Evolutionary conservation across 1,140 invertebrate genomes (phyloP).

Genomic region (Lysiphlebus fabarum): DNA sequence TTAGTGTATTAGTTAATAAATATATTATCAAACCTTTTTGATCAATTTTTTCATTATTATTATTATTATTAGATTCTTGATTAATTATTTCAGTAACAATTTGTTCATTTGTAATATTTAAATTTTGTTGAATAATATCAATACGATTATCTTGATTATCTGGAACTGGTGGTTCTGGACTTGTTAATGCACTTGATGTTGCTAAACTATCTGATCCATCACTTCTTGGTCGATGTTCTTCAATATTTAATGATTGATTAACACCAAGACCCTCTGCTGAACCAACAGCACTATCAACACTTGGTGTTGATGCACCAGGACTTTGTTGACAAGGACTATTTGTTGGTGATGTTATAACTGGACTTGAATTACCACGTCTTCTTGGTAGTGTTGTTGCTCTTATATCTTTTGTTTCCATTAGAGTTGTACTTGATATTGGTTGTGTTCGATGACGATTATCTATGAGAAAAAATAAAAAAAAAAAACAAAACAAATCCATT

Average conservation of each 20-base stretch:
- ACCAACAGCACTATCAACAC: conserved; percentile 61
- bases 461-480: conserved; percentile 6
- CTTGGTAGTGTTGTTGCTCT: conserved; percentile 45
- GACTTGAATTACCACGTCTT: conserved; percentile 36
- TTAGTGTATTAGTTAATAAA: neutral
- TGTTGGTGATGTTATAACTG: conserved; percentile 34
- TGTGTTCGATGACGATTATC: conserved; percentile 38
- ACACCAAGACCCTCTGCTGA: conserved; percentile 58
- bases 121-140: conserved; percentile 14
- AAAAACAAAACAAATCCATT: too few relatives aligned
- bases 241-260: conserved; percentile 39
- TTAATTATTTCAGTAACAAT: neutral
- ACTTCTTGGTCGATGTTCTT: conserved; percentile 43
- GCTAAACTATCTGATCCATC: conserved; percentile 50
- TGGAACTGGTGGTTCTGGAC: conserved; percentile 42
- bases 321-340: conserved; percentile 43
- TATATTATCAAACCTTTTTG: neutral
- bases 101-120: neutral
- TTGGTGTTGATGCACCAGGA: conserved; percentile 55
- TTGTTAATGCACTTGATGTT: conserved; percentile 48
- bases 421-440: conserved; percentile 33
- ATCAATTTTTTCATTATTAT: neutral
- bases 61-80: neutral
- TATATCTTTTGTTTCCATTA: conserved; percentile 36
- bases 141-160: conserved; percentile 35